Base-by-base conservation (phyloP, 1,140 invertebrate species). In the Drosophila punjabiensis region DNA sequence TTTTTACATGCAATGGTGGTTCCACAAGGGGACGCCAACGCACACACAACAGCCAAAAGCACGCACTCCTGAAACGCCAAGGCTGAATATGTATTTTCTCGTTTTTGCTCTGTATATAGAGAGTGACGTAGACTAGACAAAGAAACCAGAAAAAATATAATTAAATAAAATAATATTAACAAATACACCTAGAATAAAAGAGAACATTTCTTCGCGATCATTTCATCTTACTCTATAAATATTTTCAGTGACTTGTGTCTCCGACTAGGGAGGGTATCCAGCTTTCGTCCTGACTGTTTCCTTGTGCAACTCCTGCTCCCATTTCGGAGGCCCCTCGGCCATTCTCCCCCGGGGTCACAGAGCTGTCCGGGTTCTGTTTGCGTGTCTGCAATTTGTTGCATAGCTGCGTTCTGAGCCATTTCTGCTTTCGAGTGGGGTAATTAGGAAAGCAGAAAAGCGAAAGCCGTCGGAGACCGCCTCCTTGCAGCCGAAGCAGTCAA, bases 401-500 rank as follows among this genome's bases (percentile, higher is more conserved):
- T 77, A 56, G 65, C 81, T 76, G 70, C 81, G 82, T 76, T 73
- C 63, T 81, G 63, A 77, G 79, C 67, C 74, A 82, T 82, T 82
- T 64, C 56, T 79, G 59, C 69, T 78, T 76, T 78, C 67, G 41
- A 62, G 79, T 50, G 45, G 65, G 69, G 69, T 84, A 84, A 84
- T 84, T 84, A 84, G 79, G 81, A 84, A 84, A 84, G 81, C 81
- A 83, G 39, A 56, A 84, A 80, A 76, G 81, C 81, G 70, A 84
- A 84, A 83, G 81, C 81, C 60, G 41, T 37, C 67, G 76, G 50
- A 35, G 53, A n/a, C 9, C 18, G 53, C 24, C 24, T 35, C 32
- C 35, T 16, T 35, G 53, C 33, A 58, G 35, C 20, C 55, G 14
- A 56, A 37, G 18, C 53, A 37, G 53, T 11, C 53, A 79, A 71